Base-by-base conservation (phyloP, 92 coral and sea anemone genomes). In the Isaurus tuberculatus region DNA sequence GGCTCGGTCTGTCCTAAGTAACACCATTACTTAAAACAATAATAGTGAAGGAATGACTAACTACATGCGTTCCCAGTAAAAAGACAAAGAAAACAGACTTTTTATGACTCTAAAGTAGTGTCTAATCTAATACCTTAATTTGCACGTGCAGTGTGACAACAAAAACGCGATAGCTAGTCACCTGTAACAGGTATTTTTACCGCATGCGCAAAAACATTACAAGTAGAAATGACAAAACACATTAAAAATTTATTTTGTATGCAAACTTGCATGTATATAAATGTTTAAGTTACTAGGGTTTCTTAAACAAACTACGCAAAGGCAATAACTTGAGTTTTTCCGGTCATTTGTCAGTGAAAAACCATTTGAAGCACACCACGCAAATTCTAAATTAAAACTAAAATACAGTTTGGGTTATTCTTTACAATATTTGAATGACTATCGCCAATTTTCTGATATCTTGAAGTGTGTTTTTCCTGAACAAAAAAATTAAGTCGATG, bases 211-310 rank as follows among this genome's bases (percentile, higher is more conserved):
- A 55, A 53, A 53, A 19, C 11, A 29, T 33, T 43, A 53, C 29
- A 26, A 30, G 20, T 66, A 51, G 43, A 29, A 55, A 11, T 13
- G 51, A n/a, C 33, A 77, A 77, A 74, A 77, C 33, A 60, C 69
- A 37, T 77, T 77, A 77, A 77, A 57, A n/a, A 77, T 77, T 77
- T 8, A 77, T 77, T 65, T 60, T 20, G 16, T 29, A 55, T 8
- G 7, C 4, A 19, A 44, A 2, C 2, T 55, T 55, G 23, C 8
- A 23, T 19, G 63, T 8, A 2, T 14, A 33, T 28, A 20, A 15
- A 5, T 29, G 0, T 60, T 2, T 70, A 28, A 20, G 63, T n/a
- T 55, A 20, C 26, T 55, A 55, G 19, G 26, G 25, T 55, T 55
- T 55, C 8, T 20, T 10, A 55, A 19, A 55, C 22, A 55, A 22